Percentiles rank a stretch among this genome's conserved stretches.
Conservation (phyloP, 2,888 invertebrate species). For the Allygus modestus region DNA sequence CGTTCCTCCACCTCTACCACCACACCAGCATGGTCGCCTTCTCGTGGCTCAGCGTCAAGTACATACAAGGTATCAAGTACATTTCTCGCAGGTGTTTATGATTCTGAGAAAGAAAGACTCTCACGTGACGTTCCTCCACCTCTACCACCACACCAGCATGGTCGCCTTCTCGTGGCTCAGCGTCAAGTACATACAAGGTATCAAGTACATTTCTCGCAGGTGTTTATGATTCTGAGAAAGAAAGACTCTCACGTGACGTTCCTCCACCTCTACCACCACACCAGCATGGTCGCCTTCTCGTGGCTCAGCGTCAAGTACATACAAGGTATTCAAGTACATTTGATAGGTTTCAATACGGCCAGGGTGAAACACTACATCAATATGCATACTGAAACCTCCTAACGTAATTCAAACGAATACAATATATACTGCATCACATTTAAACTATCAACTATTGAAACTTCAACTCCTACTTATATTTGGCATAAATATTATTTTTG, state of each 20-base stretch:
- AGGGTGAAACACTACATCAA: no score
- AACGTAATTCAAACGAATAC: no score
- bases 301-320: constrained; percentile 88
- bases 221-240: constrained; percentile 93
- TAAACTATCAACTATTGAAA: no score
- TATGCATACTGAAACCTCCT: no score
- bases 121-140: constrained; percentile 91
- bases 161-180: constrained; percentile 89
- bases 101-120: constrained; percentile 92
- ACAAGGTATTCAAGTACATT: constrained; percentile 81
- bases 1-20: constrained; percentile 93
- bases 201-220: constrained; percentile 67
- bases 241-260: constrained; percentile 92
- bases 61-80: constrained; percentile 83
- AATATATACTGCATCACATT: no score
- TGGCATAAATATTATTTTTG: no score
- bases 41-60: constrained; percentile 88
- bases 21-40: constrained; percentile 88
- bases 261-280: constrained; percentile 93
- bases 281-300: constrained; percentile 85
- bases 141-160: constrained; percentile 91
- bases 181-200: constrained; percentile 86
- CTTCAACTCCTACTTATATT: no score
- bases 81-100: constrained; percentile 81
- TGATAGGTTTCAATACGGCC: no score